phyloP scores from a whole-genome alignment of 2,797 vertebrate genomes.

The Cheirogaleus major region DNA sequence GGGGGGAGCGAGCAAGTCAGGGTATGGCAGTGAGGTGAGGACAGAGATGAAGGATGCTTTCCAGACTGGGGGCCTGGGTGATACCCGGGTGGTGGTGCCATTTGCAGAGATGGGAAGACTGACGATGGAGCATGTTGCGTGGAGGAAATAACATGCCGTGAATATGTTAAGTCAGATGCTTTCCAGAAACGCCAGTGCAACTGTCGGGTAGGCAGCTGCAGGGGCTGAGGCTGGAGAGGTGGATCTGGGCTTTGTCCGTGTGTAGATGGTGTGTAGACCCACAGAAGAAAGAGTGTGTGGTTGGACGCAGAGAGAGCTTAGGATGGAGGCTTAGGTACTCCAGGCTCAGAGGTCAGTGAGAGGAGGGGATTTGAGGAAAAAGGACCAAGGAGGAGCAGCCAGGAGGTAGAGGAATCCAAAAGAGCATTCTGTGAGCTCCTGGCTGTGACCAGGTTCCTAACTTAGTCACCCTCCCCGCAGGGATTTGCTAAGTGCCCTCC shows the following conservation, averaged over 20 bases:
- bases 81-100: rapidly evolving
- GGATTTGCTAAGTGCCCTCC: not conserved
- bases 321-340: too few species aligned
- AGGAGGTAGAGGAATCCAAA: not conserved
- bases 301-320: too few species aligned
- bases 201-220: not conserved
- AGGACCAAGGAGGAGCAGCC: not conserved
- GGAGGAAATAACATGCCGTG: not conserved
- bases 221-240: not conserved
- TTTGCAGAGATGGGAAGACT: not conserved
- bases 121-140: not conserved
- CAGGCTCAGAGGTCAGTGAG: not conserved
- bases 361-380: not conserved
- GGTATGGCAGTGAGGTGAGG: too few species aligned
- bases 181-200: not conserved
- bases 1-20: not conserved
- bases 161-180: not conserved
- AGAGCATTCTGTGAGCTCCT: not conserved
- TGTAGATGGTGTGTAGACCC: not conserved
- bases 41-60: not conserved
- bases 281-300: not conserved
- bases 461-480: too few species aligned
- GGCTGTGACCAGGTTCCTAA: too few species aligned
- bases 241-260: too few species aligned
- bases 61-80: rapidly evolving